A percentile compares a stretch with the other conserved stretches of the same genome.
Conservation (phyloP, 2,888 invertebrate genomes). For the Nymphalis c-album region DNA sequence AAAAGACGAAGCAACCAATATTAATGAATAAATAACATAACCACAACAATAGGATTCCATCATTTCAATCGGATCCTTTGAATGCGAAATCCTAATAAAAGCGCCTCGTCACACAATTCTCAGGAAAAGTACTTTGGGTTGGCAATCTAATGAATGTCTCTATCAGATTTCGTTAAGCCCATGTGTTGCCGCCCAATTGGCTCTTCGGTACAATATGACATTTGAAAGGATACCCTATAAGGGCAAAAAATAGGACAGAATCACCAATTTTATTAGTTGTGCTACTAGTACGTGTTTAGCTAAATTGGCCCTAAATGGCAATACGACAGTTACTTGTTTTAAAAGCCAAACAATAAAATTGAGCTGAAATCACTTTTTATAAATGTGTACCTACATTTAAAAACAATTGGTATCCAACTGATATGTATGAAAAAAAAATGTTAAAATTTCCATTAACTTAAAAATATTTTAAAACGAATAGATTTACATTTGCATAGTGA, state of each 20-base stretch:
- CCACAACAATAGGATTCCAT: constrained; percentile 7
- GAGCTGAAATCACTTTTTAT: too few relatives aligned
- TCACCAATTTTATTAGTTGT: constrained; percentile 1
- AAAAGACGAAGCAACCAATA: background rate
- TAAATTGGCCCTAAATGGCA: background rate
- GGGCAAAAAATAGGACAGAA: background rate
- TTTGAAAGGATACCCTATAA: background rate
- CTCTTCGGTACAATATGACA: constrained; percentile 12
- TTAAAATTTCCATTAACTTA: too few relatives aligned
- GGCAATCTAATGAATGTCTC: constrained; percentile 22
- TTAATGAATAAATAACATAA: background rate
- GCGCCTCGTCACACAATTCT: constrained; percentile 19
- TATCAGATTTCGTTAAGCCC: constrained; percentile 25
- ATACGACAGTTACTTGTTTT: background rate
- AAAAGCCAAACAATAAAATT: too few relatives aligned
- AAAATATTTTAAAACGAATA: too few relatives aligned
- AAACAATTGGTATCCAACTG: too few relatives aligned
- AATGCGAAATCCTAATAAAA: constrained; percentile 21
- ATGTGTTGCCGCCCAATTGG: constrained; percentile 9
- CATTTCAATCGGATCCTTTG: constrained; percentile 6
- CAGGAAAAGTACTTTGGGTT: constrained; percentile 21
- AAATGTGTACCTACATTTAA: too few relatives aligned
- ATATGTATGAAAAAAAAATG: too few relatives aligned
- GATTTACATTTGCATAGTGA: too few relatives aligned
- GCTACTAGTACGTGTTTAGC: background rate